Percentiles rank a stretch among this genome's conserved stretches.
These are phyloP conservation scores for Sarcophaga rosellei DNA, from an alignment of 2,888 invertebrate genomes.

Conservation along the genomic window DNA sequence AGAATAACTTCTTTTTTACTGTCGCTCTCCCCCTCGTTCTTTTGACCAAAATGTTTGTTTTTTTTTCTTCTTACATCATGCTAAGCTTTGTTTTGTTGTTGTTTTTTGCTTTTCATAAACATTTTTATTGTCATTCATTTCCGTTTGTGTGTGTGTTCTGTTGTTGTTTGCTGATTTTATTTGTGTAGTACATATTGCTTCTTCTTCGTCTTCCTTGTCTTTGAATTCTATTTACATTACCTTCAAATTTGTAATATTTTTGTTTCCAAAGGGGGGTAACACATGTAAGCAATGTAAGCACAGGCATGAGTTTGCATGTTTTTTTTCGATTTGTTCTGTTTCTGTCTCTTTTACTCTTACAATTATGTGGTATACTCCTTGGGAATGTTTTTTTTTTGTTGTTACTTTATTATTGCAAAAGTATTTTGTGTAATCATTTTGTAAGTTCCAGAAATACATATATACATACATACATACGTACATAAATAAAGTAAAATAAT, in stretches of 20 bases:
- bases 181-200: not conserved
- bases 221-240: slow-evolving; percentile 33
- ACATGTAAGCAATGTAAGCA: no score
- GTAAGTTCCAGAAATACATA: slow-evolving; percentile 26
- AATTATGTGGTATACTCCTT: not conserved
- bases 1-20: not conserved
- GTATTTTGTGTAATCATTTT: slow-evolving; percentile 51
- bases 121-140: slow-evolving; percentile 62
- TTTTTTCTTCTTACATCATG: no score
- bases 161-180: slow-evolving; percentile 1
- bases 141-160: slow-evolving; percentile 31
- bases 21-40: not conserved
- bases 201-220: slow-evolving; percentile 18
- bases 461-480: no score
- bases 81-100: slow-evolving; percentile 13
- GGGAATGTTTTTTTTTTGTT: not conserved
- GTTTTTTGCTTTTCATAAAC: slow-evolving; percentile 46
- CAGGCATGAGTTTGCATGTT: no score
- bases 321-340: not conserved
- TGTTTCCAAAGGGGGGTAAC: no score
- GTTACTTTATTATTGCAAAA: slow-evolving; percentile 9
- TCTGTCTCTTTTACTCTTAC: not conserved
- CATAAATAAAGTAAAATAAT: slow-evolving; percentile 7
- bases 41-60: not conserved
- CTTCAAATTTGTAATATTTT: slow-evolving; percentile 33